Conservation (phyloP, 2,113 vertebrate genomes). For the Anas platyrhynchos region DNA sequence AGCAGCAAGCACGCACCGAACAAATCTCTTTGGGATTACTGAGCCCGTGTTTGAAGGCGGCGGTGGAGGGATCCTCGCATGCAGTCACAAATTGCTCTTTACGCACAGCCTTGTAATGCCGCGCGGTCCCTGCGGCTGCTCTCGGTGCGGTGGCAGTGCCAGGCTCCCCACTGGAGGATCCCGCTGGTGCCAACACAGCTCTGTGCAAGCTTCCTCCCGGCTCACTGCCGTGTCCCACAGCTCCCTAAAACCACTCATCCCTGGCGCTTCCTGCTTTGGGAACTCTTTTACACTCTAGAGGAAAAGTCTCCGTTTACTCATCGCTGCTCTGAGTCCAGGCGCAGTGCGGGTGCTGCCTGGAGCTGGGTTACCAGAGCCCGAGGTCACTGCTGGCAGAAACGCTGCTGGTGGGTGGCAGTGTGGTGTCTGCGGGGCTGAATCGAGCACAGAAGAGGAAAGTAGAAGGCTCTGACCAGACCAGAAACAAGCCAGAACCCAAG, state of each 20-base stretch:
- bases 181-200: fast-evolving
- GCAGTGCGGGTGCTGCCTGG: neutral
- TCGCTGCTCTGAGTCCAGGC: neutral
- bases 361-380: fast-evolving
- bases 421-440: neutral
- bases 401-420: neutral
- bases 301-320: neutral
- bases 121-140: neutral
- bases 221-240: neutral
- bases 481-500: neutral
- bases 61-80: fast-evolving
- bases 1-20: neutral
- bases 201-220: neutral
- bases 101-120: neutral
- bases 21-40: neutral
- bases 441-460: neutral
- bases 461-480: neutral
- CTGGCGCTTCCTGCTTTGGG: neutral
- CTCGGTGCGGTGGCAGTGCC: neutral
- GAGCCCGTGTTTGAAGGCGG: neutral
- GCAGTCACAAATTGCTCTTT: neutral
- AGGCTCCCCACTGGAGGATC: neutral
- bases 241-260: neutral
- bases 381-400: neutral
- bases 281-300: neutral